phyloP scores from a whole-genome alignment of 2,113 vertebrate genomes.

The Terrapene triunguis region DNA sequence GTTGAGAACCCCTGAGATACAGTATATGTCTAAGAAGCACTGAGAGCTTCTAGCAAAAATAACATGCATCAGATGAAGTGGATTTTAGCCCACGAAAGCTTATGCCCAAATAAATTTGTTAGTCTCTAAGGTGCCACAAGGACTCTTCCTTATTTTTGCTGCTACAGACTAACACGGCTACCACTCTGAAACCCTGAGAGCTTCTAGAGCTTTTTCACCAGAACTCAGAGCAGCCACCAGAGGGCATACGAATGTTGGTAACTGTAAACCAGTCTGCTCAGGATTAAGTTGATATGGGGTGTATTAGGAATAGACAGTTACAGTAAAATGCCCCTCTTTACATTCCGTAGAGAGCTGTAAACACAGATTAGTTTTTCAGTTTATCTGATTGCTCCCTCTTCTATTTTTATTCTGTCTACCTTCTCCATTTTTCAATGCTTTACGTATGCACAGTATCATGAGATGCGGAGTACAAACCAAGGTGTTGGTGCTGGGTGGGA shows the following conservation, averaged over 20 bases:
- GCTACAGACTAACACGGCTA: too few relatives aligned
- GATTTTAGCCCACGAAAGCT: too few relatives aligned
- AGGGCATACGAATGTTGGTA: slow-evolving; percentile 43
- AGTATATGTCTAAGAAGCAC: rapidly evolving
- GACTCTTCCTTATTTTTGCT: too few relatives aligned
- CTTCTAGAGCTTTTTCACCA: rapidly evolving
- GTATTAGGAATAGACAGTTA: rapidly evolving
- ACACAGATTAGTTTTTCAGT: rapidly evolving
- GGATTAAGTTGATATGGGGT: rapidly evolving
- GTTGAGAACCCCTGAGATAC: neutral
- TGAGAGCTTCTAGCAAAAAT: neutral
- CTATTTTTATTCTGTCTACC: neutral
- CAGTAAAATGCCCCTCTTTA: rapidly evolving
- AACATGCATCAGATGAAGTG: too few relatives aligned
- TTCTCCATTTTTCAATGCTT: neutral
- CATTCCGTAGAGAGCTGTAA: neutral
- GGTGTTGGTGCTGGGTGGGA: neutral
- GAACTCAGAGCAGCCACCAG: neutral
- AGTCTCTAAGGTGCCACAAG: too few relatives aligned
- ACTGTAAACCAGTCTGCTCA: rapidly evolving
- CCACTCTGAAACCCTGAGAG: neutral
- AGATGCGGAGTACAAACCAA: neutral
- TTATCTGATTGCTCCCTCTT: neutral
- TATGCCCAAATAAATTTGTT: too few relatives aligned
- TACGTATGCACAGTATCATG: rapidly evolving